phyloP scores from a whole-genome alignment of 2,113 vertebrate species.

The Nicator chloris region DNA sequence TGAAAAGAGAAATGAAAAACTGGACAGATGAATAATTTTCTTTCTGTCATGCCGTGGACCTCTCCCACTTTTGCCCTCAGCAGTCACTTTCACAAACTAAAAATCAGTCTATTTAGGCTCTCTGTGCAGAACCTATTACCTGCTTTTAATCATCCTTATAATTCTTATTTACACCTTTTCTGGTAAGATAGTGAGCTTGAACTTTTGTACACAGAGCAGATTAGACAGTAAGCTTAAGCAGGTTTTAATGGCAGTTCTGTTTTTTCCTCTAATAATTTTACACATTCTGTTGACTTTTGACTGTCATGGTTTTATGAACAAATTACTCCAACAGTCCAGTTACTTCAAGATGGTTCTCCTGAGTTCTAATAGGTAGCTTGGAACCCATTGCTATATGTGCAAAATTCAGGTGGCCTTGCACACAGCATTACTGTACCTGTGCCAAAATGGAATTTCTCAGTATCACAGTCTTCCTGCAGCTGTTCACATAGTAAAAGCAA shows the following conservation, averaged over 20 bases:
- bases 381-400: not conserved
- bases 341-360: rapidly evolving
- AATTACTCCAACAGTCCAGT: not conserved
- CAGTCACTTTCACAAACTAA: not conserved
- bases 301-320: not conserved
- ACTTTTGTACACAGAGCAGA: not conserved
- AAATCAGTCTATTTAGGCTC: not conserved
- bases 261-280: not conserved
- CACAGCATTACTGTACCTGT: rapidly evolving
- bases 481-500: not conserved
- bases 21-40: not conserved
- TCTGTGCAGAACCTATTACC: not conserved
- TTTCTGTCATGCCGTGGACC: not conserved
- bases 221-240: not conserved
- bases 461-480: not conserved
- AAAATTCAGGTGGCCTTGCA: not conserved
- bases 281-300: not conserved
- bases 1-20: not conserved
- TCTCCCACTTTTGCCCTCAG: not conserved
- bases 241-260: not conserved
- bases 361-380: not conserved
- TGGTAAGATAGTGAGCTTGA: not conserved
- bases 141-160: not conserved
- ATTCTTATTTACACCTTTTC: not conserved
- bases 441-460: not conserved